Base-by-base conservation (phyloP, 2,113 vertebrate genomes). In the Cepphus grylle region DNA sequence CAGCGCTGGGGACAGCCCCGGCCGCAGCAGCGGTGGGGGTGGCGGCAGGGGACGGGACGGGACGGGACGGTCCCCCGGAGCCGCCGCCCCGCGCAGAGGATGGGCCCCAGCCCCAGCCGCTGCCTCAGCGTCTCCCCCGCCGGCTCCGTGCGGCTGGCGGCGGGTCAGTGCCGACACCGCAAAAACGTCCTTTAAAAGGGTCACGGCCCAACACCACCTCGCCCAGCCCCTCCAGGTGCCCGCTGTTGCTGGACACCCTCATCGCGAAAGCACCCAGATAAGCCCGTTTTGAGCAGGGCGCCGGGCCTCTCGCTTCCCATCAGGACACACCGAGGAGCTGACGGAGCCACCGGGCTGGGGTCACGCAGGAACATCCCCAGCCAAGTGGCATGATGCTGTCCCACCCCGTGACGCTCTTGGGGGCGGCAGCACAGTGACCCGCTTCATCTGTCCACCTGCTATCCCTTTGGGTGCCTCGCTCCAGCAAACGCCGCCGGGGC, bases 391-490 rank as follows among this genome's bases (percentile, higher is more conserved):
- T 2, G 32, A 21, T 1, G 22, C 71, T 30, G 36, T 65, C 29
- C 43, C 38, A 40, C 4, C 50, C 50, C 1, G 0, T 1, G 20
- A n/a, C 38, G 50, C 25, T 47, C 58, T 16, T n/a, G n/a, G 36
- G 23, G 20, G 42, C 2, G 1, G 42, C 70, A 45, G 40, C 36
- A 26, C 2, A 0, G 50, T 1, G 8, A 93, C 38, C 27, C 1
- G 1, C 34, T 58, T 38, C 2, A 0, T 50, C 43, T 3, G 1
- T 30, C 45, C 2, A 0, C 19, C 29, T 21, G 40, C 40, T 13
- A 16, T 32, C 38, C 79, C 50, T 43, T 25, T 6, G 36, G 38
- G 16, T 52, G 22, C 38, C 23, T 52, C 19, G 17, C 32, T 34
- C 50, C 50, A 59, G 43, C 17, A 43, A 71, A 62, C 3, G 30